Evolutionary conservation across 2,888 invertebrate genomes (phyloP).

Genomic region (Eilema griseolum): DNA sequence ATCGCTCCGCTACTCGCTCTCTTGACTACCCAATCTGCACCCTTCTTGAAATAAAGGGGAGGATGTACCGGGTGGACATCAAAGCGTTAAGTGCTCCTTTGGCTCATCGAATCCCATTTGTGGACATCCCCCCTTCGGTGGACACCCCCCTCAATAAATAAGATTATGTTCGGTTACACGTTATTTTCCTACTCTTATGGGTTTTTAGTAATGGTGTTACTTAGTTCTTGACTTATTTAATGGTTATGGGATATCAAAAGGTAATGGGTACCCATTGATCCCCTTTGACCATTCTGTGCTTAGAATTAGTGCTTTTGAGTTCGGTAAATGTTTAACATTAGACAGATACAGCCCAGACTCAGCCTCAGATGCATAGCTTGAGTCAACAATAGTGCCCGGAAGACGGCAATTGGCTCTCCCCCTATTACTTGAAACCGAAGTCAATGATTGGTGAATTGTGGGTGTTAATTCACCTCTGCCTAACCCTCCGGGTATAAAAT

Average conservation of each 20-base stretch:
- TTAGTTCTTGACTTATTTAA: constrained; percentile 52
- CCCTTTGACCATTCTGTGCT: constrained; percentile 13
- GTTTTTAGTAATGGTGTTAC: constrained; percentile 54
- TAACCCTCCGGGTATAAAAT: no score
- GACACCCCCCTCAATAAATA: constrained; percentile 81
- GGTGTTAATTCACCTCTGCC: no score
- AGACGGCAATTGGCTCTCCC: no score
- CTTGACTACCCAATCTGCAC: constrained; percentile 22
- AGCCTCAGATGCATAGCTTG: no score
- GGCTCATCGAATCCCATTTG: constrained; percentile 77
- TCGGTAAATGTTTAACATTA: no score
- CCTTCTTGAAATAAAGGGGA: constrained; percentile 67
- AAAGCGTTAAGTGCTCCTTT: constrained; percentile 85
- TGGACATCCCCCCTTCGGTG: constrained; percentile 57
- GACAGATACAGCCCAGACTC: no score
- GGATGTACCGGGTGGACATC: constrained; percentile 77
- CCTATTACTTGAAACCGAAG: no score
- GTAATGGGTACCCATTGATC: constrained; percentile 32
- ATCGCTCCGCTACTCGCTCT: constrained; percentile 8
- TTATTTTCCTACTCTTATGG: constrained; percentile 62
- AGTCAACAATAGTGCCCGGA: no score
- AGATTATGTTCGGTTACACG: constrained; percentile 76
- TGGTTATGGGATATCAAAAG: constrained; percentile 46
- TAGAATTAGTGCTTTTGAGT: neutral
- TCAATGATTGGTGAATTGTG: no score